Conservation (phyloP, 2,797 vertebrate genomes). For the Triplophysa yarkandensis region DNA sequence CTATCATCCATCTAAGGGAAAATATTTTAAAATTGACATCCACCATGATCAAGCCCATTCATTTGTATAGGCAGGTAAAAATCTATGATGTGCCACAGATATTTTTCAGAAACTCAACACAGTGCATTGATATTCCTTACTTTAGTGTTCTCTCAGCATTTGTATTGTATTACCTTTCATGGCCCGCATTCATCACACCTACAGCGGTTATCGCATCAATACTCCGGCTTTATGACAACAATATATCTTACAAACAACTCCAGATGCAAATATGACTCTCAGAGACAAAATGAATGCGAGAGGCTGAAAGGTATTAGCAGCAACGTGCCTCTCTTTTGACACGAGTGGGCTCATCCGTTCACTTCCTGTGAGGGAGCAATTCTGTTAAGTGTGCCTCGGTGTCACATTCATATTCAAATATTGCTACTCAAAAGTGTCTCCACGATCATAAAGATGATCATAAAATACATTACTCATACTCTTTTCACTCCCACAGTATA, state of each 20-base stretch:
- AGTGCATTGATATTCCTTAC: slow-evolving; percentile 18
- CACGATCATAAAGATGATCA: slow-evolving; percentile 27
- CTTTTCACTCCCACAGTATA: not conserved
- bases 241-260: slow-evolving; percentile 31
- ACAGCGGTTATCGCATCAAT: slow-evolving; percentile 23
- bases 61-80: slow-evolving; percentile 25
- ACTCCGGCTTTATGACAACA: slow-evolving; percentile 23
- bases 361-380: slow-evolving; percentile 19
- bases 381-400: slow-evolving; percentile 24
- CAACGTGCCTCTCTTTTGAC: slow-evolving; percentile 13
- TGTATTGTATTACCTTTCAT: slow-evolving; percentile 22
- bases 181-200: slow-evolving; percentile 20
- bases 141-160: slow-evolving; percentile 1
- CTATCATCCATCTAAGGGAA: slow-evolving; percentile 18
- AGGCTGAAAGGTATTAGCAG: slow-evolving; percentile 19
- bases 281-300: slow-evolving; percentile 30
- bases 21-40: slow-evolving; percentile 13
- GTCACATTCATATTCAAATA: slow-evolving; percentile 35
- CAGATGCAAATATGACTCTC: slow-evolving; percentile 31
- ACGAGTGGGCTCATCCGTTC: slow-evolving; percentile 21
- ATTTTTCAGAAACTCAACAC: slow-evolving; percentile 19
- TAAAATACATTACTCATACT: slow-evolving; percentile 8
- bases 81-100: slow-evolving; percentile 31
- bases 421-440: slow-evolving; percentile 24
- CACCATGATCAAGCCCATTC: slow-evolving; percentile 25